Conservation (phyloP, 2,888 invertebrate genomes). For the Agrochola litura region DNA sequence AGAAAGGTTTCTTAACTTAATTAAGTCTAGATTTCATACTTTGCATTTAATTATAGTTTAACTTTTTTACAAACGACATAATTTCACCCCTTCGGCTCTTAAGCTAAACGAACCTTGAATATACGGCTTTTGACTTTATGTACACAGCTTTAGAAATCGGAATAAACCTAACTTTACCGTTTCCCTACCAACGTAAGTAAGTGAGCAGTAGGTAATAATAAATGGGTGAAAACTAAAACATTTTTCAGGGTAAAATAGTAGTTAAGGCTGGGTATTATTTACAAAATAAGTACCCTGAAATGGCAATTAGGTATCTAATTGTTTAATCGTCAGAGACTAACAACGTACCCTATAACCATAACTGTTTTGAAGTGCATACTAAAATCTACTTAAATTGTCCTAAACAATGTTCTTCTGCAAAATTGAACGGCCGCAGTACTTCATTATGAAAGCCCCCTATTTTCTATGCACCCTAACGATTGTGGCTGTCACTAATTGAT, state of each 20-base stretch:
- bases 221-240: background rate
- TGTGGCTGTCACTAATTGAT: conserved; percentile 69
- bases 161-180: background rate
- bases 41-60: conserved; percentile 9
- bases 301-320: conserved; percentile 1
- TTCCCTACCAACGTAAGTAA: background rate
- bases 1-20: conserved; percentile 6
- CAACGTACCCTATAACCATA: background rate
- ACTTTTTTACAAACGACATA: conserved; percentile 6
- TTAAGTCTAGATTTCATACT: conserved; percentile 14
- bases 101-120: conserved; percentile 38
- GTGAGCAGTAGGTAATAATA: background rate
- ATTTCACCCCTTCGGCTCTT: conserved; percentile 28
- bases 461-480: conserved; percentile 70
- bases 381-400: conserved; percentile 19
- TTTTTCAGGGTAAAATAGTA: background rate
- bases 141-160: conserved; percentile 22
- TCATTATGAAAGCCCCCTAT: conserved; percentile 47
- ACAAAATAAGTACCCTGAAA: background rate
- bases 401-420: conserved; percentile 35
- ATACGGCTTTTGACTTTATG: conserved; percentile 17
- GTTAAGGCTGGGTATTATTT: background rate
- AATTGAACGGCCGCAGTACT: conserved; percentile 33
- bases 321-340: conserved; percentile 22
- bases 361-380: conserved; percentile 36